Evolutionary conservation across 2,888 invertebrate species (phyloP).

Genomic region (Uloborus plumipes): DNA sequence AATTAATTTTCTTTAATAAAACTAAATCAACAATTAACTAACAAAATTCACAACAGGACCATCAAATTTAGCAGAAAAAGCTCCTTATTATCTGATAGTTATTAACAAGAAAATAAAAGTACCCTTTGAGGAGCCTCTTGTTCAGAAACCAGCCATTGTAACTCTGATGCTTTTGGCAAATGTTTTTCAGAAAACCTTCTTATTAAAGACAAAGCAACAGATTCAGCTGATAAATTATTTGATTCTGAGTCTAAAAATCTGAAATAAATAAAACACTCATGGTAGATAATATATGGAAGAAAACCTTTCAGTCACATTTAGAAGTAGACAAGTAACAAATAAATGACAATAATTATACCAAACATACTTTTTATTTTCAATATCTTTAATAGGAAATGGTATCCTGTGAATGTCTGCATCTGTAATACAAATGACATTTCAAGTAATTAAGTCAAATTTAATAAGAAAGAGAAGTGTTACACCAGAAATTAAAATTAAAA

Average conservation of each 20-base stretch:
- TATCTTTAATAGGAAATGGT: slow-evolving; percentile 12
- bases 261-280: not conserved
- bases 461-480: too few relatives aligned
- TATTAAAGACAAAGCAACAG: slow-evolving; percentile 82
- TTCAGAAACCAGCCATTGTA: slow-evolving; percentile 86
- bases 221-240: slow-evolving; percentile 78
- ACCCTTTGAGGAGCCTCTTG: slow-evolving; percentile 81
- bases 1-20: too few relatives aligned
- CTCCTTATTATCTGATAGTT: not conserved
- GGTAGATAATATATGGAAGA: not conserved
- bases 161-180: slow-evolving; percentile 82
- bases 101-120: slow-evolving; percentile 52
- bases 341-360: not conserved
- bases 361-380: slow-evolving; percentile 33
- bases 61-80: too few relatives aligned
- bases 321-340: not conserved
- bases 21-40: too few relatives aligned
- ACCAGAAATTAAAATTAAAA: too few relatives aligned
- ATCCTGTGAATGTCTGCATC: slow-evolving; percentile 53
- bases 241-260: slow-evolving; percentile 45
- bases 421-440: slow-evolving; percentile 9
- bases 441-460: too few relatives aligned
- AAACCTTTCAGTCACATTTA: not conserved
- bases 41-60: too few relatives aligned
- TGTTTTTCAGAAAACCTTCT: slow-evolving; percentile 82